Conservation (phyloP, 2,888 invertebrate genomes). For the Omphaloscelis lunosa region DNA sequence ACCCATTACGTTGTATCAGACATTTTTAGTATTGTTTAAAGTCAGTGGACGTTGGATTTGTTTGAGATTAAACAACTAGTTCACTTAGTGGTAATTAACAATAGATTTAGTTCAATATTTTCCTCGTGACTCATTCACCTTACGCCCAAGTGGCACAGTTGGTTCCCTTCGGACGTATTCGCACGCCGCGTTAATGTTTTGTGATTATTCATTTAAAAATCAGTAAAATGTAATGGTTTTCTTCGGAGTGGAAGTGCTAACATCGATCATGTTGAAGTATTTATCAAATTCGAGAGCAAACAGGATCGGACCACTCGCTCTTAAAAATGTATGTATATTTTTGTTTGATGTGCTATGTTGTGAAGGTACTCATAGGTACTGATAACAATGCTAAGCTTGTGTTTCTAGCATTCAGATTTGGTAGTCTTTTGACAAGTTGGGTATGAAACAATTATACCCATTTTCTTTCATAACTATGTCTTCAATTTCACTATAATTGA, state of each 20-base stretch:
- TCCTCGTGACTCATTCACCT: constrained; percentile 84
- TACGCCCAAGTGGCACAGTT: constrained; percentile 65
- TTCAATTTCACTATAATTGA: neutral
- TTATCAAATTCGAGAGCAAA: constrained; percentile 74
- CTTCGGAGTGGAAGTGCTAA: constrained; percentile 71
- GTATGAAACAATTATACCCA: neutral
- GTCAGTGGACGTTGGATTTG: constrained; percentile 70
- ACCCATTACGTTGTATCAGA: constrained; percentile 76
- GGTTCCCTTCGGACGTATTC: constrained; percentile 53
- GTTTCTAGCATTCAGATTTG: neutral
- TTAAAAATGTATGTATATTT: constrained; percentile 73
- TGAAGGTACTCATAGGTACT: constrained; percentile 10
- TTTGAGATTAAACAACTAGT: constrained; percentile 80
- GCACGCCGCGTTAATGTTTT: constrained; percentile 51
- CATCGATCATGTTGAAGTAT: constrained; percentile 80
- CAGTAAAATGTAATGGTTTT: constrained; percentile 77
- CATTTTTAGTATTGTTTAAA: constrained; percentile 71
- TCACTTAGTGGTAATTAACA: constrained; percentile 81
- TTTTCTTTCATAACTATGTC: no score
- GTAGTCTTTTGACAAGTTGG: neutral
- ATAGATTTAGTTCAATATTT: constrained; percentile 83
- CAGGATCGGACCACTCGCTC: constrained; percentile 75
- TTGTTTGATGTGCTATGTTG: constrained; percentile 15
- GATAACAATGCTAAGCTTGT: constrained; percentile 2
- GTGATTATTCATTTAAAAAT: constrained; percentile 44